Evolutionary conservation across 2,888 invertebrate species (phyloP).

Genomic region (Brenthis daphne): DNA sequence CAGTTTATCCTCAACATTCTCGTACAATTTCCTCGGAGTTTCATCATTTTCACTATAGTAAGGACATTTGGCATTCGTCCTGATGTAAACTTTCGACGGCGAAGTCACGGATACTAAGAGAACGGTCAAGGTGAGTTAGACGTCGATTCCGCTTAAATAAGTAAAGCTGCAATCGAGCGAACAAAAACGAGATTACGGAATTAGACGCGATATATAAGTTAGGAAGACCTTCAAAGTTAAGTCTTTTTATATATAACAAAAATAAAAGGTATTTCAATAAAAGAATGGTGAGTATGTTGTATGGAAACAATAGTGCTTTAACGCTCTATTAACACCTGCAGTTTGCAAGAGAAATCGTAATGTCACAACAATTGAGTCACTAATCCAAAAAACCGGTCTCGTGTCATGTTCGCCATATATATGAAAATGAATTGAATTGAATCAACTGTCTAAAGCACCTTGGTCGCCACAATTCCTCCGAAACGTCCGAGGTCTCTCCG

Average conservation of each 20-base stretch:
- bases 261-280: background rate
- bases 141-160: slow-evolving; percentile 31
- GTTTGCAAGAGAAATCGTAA: slow-evolving; percentile 30
- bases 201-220: slow-evolving; percentile 27
- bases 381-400: slow-evolving; percentile 33
- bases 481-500: slow-evolving; percentile 77
- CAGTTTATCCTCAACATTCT: slow-evolving; percentile 51
- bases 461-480: slow-evolving; percentile 83
- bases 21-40: slow-evolving; percentile 46
- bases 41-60: slow-evolving; percentile 77
- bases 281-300: slow-evolving; percentile 1
- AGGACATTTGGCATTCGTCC: slow-evolving; percentile 66
- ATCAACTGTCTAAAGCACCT: slow-evolving; percentile 65
- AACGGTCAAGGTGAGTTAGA: slow-evolving; percentile 52
- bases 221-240: slow-evolving; percentile 14
- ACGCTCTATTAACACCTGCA: slow-evolving; percentile 29
- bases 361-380: slow-evolving; percentile 45
- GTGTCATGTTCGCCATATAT: slow-evolving; percentile 42
- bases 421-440: slow-evolving; percentile 39
- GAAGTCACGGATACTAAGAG: slow-evolving; percentile 81
- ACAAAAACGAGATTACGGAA: slow-evolving; percentile 32
- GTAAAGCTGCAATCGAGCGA: slow-evolving; percentile 24
- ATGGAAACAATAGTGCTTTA: slow-evolving; percentile 20
- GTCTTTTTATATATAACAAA: slow-evolving; percentile 8
- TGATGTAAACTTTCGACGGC: slow-evolving; percentile 79